phyloP scores from a whole-genome alignment of 23 tunicate genomes.

The Diplosoma virens region DNA sequence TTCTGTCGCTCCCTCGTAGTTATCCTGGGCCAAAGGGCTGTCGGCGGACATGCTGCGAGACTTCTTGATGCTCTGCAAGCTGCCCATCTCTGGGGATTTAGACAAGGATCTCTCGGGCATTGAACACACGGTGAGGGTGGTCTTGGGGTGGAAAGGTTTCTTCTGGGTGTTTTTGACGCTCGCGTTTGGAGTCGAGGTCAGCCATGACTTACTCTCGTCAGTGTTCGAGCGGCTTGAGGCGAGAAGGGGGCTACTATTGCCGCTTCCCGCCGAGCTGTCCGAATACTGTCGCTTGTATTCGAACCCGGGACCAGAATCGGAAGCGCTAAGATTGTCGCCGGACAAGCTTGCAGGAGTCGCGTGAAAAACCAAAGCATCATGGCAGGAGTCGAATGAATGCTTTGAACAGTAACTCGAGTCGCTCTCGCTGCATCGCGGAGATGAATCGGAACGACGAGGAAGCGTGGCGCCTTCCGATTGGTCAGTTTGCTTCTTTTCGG shows the following conservation, averaged over 20 bases:
- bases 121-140: constrained; percentile 31
- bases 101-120: constrained; percentile 31
- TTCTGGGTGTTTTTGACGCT: neutral
- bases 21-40: constrained; percentile 50
- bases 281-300: constrained; percentile 39
- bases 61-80: constrained; percentile 62
- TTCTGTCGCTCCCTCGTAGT: neutral
- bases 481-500: constrained; percentile 1
- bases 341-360: constrained; percentile 11
- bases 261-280: constrained; percentile 57
- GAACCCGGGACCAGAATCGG: neutral
- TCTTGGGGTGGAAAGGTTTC: constrained; percentile 11
- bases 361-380: constrained; percentile 36
- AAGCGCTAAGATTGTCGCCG: neutral
- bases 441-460: constrained; percentile 6
- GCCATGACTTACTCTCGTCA: constrained; percentile 16
- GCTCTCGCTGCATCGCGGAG: constrained; percentile 27
- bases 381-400: constrained; percentile 14
- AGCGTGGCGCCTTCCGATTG: constrained; percentile 9
- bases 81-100: constrained; percentile 71
- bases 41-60: constrained; percentile 95
- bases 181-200: constrained; percentile 45
- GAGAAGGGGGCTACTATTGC: constrained; percentile 35
- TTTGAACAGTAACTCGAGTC: constrained; percentile 29
- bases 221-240: constrained; percentile 8